Base-by-base conservation (phyloP, 2,113 vertebrate genomes). In the Platichthys stellatus region DNA sequence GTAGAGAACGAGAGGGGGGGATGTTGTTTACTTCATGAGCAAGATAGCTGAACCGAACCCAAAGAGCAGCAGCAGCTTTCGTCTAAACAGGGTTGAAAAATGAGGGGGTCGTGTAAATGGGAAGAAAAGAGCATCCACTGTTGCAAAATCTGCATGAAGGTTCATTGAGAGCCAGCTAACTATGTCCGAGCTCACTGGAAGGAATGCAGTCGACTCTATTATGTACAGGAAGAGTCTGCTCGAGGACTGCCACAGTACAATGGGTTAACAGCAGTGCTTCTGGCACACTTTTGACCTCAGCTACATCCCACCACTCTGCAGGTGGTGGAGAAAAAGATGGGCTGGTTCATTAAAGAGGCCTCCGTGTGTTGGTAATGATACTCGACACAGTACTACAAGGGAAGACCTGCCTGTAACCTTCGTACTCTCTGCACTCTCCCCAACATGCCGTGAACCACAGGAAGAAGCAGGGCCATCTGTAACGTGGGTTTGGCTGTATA, bases 231-330 rank as follows among this genome's bases (percentile, higher is more conserved):
- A 83, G 70, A 86, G 88, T 47, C 85, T 88, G 89, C 78, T 83
- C 77, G 79, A 72, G 69, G 69, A 69, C 81, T 87, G 89, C 76
- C 79, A 86, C 78, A 89, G 86, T 90, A 74, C 38, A 24, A 68
- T 67, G 85, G 87, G 88, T 92, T 92, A 93, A 93, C 88, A 65
- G 85, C 81, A 15, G 71, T 49, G 58, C 81, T 80, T 74, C 63
- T 87, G 92, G 88, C 92, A 92, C 89, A 93, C 91, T 80, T 87
- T 83, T 24, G 24, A 88, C 84, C 82, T 73, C 69, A 40, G 72
- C 76, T 81, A 68, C 78, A 83, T 72, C 85, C 84, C 85, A 80
- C 75, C 75, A n/a, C 86, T 64, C 91, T 71, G 82, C 87, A 90
- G 90, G 90, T 91, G 91, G 89, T 84, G 53, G 35, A 71, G 63